phyloP scores from a whole-genome alignment of 2,113 vertebrate genomes.

The Rhynchomys soricoides region DNA sequence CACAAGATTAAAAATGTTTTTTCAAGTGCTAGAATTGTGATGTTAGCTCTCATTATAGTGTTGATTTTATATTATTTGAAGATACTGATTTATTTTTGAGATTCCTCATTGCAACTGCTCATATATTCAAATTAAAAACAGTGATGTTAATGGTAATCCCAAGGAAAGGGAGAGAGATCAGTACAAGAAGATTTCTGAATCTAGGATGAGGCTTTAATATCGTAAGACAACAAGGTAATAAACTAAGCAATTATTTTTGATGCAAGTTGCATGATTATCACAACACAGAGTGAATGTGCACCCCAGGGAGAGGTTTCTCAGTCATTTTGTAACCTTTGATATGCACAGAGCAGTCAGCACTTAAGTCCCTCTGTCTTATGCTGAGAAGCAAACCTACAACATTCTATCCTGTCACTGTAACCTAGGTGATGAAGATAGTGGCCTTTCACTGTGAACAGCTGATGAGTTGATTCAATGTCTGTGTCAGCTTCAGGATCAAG shows the following conservation, averaged over 20 bases:
- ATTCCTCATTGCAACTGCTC: slow-evolving; percentile 75
- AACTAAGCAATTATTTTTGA: slow-evolving; percentile 88
- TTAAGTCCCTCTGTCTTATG: slow-evolving; percentile 78
- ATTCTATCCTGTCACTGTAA: slow-evolving; percentile 83
- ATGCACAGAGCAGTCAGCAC: slow-evolving; percentile 82
- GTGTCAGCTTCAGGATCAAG: slow-evolving; percentile 80
- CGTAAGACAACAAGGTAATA: slow-evolving; percentile 87
- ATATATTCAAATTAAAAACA: slow-evolving; percentile 85
- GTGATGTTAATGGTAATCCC: slow-evolving; percentile 82
- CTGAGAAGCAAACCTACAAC: slow-evolving; percentile 70
- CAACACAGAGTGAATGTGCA: slow-evolving; percentile 81
- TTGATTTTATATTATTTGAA: slow-evolving; percentile 73
- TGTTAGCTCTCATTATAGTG: slow-evolving; percentile 23
- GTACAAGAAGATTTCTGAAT: slow-evolving; percentile 83
- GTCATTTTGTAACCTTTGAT: slow-evolving; percentile 84
- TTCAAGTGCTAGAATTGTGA: slow-evolving; percentile 6
- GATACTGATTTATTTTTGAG: slow-evolving; percentile 68
- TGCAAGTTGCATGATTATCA: slow-evolving; percentile 83
- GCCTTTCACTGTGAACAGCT: slow-evolving; percentile 83
- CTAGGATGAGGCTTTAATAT: slow-evolving; percentile 81
- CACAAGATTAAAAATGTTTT: not conserved
- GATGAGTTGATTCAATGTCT: slow-evolving; percentile 84
- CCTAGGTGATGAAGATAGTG: slow-evolving; percentile 84
- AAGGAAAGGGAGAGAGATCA: slow-evolving; percentile 70
- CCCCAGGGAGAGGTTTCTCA: slow-evolving; percentile 79